Conservation (phyloP, 2,797 vertebrate genomes). For the Lindbergichthys nudifrons region DNA sequence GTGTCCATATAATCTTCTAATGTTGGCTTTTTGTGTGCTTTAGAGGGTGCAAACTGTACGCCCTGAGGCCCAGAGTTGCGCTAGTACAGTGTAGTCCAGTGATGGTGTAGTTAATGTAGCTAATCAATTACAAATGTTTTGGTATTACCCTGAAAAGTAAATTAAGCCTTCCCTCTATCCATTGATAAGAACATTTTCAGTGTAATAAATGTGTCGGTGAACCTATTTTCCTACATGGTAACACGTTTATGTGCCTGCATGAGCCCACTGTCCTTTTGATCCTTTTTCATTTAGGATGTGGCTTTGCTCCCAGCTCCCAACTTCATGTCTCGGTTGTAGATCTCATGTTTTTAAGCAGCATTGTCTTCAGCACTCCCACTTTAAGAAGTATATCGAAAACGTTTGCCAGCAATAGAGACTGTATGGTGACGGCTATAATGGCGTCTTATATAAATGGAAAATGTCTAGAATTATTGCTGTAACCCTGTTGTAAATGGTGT, state of each 20-base stretch:
- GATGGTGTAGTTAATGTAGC: constrained; percentile 65
- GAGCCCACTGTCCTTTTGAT: constrained; percentile 31
- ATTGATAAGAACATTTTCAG: constrained; percentile 31
- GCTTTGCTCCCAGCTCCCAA: constrained; percentile 15
- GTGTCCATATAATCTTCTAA: constrained; percentile 35
- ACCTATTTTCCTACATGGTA: constrained; percentile 30
- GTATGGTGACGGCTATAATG: constrained; percentile 10
- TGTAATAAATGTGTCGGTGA: constrained; percentile 56
- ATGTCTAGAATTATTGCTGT: constrained; percentile 41
- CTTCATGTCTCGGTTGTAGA: constrained; percentile 5
- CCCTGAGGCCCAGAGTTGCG: constrained; percentile 34
- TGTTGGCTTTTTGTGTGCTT: constrained; percentile 46
- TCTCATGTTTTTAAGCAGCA: constrained; percentile 1
- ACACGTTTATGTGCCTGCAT: constrained; percentile 39
- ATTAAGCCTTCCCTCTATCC: constrained; percentile 34
- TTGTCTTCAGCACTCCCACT: constrained; percentile 26
- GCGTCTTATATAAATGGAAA: constrained; percentile 27
- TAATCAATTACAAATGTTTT: constrained; percentile 43
- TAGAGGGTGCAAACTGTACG: constrained; percentile 15
- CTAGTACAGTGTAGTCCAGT: constrained; percentile 67
- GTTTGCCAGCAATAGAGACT: constrained; percentile 43
- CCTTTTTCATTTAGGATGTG: constrained; percentile 19
- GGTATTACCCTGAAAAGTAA: constrained; percentile 51
- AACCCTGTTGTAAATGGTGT: constrained; percentile 54
- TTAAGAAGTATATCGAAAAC: constrained; percentile 23